Evolutionary conservation across 2,888 invertebrate genomes (phyloP).

Genomic region (Acanthococcus lagerstroemiae): DNA sequence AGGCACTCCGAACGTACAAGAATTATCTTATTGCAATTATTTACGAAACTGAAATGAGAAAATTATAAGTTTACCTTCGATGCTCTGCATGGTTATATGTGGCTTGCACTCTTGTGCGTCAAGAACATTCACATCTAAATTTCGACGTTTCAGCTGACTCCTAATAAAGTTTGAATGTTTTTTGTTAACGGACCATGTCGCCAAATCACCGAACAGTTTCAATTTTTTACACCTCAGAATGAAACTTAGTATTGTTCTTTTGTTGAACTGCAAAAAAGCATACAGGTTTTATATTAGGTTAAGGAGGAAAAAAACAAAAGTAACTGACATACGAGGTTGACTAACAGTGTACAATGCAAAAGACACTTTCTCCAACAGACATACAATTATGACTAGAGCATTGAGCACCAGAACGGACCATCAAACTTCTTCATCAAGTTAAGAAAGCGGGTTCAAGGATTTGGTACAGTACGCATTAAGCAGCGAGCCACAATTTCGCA

Average conservation of each 20-base stretch:
- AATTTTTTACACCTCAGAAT: slow-evolving; percentile 9
- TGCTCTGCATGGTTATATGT: slow-evolving; percentile 14
- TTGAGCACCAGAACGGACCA: too few relatives aligned
- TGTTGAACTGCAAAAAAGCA: slow-evolving; percentile 11
- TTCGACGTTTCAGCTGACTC: background rate
- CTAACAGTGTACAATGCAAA: too few relatives aligned
- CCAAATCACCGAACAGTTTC: slow-evolving; percentile 10
- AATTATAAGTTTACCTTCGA: slow-evolving; percentile 2
- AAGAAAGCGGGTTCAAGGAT: too few relatives aligned
- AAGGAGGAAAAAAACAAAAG: background rate
- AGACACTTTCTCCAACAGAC: too few relatives aligned
- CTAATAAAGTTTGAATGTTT: background rate
- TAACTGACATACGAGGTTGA: background rate
- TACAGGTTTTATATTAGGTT: background rate
- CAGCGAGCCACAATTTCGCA: too few relatives aligned
- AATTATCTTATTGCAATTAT: too few relatives aligned
- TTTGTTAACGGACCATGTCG: slow-evolving; percentile 4
- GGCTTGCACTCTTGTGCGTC: too few relatives aligned
- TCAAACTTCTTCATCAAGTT: too few relatives aligned
- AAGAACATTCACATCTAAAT: slow-evolving; percentile 11
- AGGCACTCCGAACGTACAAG: too few relatives aligned
- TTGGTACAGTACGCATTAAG: too few relatives aligned
- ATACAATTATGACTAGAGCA: too few relatives aligned
- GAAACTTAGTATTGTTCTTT: slow-evolving; percentile 8
- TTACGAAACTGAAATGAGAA: background rate